Conservation (phyloP, 1,140 invertebrate species). For the Arctopsyche grandis region DNA sequence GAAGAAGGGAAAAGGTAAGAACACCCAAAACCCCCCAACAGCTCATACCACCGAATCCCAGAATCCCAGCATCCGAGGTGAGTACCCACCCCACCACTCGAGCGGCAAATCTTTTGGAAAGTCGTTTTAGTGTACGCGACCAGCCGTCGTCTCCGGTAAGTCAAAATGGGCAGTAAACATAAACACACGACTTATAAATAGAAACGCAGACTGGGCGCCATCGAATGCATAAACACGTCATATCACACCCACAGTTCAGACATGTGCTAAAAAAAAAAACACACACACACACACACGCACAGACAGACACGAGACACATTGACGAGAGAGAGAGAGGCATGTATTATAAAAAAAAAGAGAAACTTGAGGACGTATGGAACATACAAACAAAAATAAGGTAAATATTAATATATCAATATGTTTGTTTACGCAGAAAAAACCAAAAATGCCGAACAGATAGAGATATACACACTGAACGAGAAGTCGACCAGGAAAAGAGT, state of each 20-base stretch:
- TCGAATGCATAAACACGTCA: background rate
- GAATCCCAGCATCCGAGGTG: background rate
- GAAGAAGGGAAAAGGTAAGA: constrained; percentile 74
- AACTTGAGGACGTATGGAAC: constrained; percentile 45
- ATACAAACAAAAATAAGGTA: constrained; percentile 48
- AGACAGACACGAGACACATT: too few species aligned
- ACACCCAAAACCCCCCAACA: background rate
- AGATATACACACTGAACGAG: constrained; percentile 72
- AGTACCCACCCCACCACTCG: background rate
- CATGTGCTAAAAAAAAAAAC: background rate
- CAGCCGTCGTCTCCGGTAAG: background rate
- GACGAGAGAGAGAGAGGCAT: constrained; percentile 37
- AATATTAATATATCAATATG: constrained; percentile 50
- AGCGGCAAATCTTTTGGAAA: background rate
- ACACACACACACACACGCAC: background rate
- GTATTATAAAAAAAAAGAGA: constrained; percentile 22
- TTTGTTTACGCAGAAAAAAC: constrained; percentile 70
- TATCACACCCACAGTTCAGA: constrained; percentile 21
- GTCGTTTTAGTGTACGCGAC: background rate
- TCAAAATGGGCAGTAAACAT: background rate
- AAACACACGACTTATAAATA: constrained; percentile 35
- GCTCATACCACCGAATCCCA: background rate
- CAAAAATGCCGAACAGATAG: constrained; percentile 74
- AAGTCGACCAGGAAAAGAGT: constrained; percentile 71
- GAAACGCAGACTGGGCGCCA: constrained; percentile 25